Evolutionary conservation across 2,113 vertebrate species (phyloP).

Genomic region (Rousettus leschenaultii): DNA sequence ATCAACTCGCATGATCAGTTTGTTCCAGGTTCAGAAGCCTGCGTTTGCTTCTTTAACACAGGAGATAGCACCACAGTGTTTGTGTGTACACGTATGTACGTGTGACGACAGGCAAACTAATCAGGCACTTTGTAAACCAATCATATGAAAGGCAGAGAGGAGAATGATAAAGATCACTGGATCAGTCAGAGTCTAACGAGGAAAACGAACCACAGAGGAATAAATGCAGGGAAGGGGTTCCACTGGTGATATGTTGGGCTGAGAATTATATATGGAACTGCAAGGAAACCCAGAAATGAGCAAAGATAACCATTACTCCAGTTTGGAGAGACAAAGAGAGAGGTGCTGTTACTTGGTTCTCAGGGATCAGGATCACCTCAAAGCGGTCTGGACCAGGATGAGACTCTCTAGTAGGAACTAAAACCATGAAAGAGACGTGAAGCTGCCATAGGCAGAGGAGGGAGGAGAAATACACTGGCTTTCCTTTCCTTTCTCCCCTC

Average conservation of each 20-base stretch:
- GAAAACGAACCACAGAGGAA: background rate
- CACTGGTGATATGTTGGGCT: background rate
- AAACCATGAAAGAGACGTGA: background rate
- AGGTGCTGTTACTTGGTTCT: background rate
- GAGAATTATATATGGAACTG: background rate
- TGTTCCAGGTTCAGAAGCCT: background rate
- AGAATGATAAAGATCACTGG: background rate
- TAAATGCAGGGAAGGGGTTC: background rate
- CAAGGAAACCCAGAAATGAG: background rate
- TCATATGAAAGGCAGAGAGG: background rate
- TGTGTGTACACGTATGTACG: background rate
- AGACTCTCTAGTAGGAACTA: background rate
- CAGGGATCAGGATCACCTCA: background rate
- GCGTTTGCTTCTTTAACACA: background rate
- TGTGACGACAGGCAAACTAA: background rate
- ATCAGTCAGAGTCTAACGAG: background rate
- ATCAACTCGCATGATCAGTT: background rate
- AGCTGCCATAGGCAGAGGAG: background rate
- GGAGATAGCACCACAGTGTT: background rate
- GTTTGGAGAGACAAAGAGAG: background rate
- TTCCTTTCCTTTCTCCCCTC: background rate
- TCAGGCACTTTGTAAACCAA: background rate
- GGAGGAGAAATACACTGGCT: background rate
- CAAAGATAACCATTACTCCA: background rate
- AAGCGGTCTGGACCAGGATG: background rate